Conservation (phyloP, 37 sponge, comb jelly and placozoan genomes). For the Mnemiopsis leidyi region DNA sequence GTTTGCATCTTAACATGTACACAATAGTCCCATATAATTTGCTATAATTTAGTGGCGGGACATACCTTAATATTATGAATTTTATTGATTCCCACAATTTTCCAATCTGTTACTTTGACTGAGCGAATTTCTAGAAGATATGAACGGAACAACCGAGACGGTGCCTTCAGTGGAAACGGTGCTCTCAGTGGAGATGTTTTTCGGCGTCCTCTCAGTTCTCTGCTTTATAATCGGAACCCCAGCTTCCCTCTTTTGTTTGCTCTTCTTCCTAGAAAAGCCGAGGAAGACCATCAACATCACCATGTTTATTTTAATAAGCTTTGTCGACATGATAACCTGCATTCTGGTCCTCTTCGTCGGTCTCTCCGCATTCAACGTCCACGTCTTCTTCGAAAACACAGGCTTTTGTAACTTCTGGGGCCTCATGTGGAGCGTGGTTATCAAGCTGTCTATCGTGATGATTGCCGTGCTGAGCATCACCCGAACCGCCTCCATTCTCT, state of each 20-base stretch:
- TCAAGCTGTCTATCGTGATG: constrained; percentile 41
- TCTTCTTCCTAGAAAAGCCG: constrained; percentile 20
- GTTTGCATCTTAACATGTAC: too few relatives aligned
- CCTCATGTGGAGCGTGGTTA: constrained; percentile 21
- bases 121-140: neutral
- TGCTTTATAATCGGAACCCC: constrained; percentile 15
- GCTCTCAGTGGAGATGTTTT: neutral
- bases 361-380: constrained; percentile 16
- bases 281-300: constrained; percentile 44
- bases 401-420: constrained; percentile 52
- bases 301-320: constrained; percentile 29
- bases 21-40: too few relatives aligned
- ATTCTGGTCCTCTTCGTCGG: constrained; percentile 41
- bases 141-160: neutral
- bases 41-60: too few relatives aligned
- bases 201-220: constrained; percentile 13
- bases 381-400: constrained; percentile 31
- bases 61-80: too few relatives aligned
- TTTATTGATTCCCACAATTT: too few relatives aligned
- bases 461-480: constrained; percentile 41
- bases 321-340: constrained; percentile 19
- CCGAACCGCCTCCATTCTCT: constrained; percentile 15
- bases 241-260: constrained; percentile 54
- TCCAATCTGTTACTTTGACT: too few relatives aligned
- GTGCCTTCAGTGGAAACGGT: neutral